Evolutionary conservation across 1,140 invertebrate genomes (phyloP), one percentile per base, ranked within the genome.

Genomic region (Drosophila lacertosa): DNA sequence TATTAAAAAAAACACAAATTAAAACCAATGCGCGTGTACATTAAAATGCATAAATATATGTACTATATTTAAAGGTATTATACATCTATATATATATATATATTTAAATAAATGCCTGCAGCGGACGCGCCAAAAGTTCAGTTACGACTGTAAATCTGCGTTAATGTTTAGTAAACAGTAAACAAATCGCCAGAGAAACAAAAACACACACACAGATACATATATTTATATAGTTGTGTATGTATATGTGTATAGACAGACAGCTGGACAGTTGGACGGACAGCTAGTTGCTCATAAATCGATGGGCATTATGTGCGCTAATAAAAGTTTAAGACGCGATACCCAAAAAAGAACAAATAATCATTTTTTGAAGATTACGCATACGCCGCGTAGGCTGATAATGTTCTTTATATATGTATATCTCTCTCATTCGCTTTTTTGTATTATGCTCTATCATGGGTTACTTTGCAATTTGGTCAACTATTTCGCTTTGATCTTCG

Each of bases 261-360:
- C 18, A 33, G 24, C 40, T 15, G 50, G 50, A 59, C 66, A 59
- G 63, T 22, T 63, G 11, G 26, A 45, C 59, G 63, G 73, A 65
- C 48, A 75, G 71, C 71, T 72, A 84, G 80, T 72, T 80, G 76
- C 62, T 53, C 81, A 73, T 86, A 81, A 86, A 86, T 86, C 65
- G 73, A 70, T 86, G 76, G 66, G 67, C 72, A 83, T 84, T 76
- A 76, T 83, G 80, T 68, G 81, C 50, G 73, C 77, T 74, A 88
- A 86, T 86, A 86, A 86, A 86, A 86, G 37, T 81, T 86, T 39
- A 86, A 86, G 81, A 77, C 79, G 55, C 60, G n/a, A n/a, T 45
- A 18, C 47, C 20, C 15, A 29, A 33, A 47, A 73, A 62, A 33
- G 26, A 71, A 66, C n/a, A 58, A 4, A 29, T 4, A 69, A 65